Conservation (phyloP, 2,797 vertebrate genomes). For the Oreochromis grahami region DNA sequence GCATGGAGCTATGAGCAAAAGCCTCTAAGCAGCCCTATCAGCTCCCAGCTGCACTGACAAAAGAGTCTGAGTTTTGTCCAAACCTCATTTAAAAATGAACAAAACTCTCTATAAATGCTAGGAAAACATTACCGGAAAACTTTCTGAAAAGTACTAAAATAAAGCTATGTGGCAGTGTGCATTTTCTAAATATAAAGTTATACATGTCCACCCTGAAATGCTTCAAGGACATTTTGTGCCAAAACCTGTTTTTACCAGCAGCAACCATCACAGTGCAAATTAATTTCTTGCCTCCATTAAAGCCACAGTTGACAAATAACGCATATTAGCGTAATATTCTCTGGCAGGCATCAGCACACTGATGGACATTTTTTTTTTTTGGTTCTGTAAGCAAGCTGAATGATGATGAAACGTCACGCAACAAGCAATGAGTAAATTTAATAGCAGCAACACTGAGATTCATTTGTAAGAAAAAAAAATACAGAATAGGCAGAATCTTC, state of each 20-base stretch:
- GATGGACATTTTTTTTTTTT: not conserved
- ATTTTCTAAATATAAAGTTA: not conserved
- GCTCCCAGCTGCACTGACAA: not conserved
- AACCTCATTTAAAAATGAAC: not conserved
- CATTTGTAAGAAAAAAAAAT: not conserved
- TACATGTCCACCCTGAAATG: not conserved
- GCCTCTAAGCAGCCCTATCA: not conserved
- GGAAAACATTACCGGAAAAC: not conserved
- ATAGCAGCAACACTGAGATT: not conserved
- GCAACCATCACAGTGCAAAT: not conserved
- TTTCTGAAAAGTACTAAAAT: not conserved
- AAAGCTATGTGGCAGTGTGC: not conserved
- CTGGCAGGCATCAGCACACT: slow-evolving; percentile 2
- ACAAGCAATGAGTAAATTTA: slow-evolving; percentile 2
- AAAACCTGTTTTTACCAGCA: not conserved
- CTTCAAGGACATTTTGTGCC: not conserved
- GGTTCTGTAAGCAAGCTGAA: not conserved
- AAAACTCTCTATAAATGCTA: not conserved
- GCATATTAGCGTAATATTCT: not conserved
- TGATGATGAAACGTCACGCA: slow-evolving; percentile 43
- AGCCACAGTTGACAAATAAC: not conserved
- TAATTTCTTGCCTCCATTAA: not conserved
- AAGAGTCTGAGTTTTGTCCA: not conserved
- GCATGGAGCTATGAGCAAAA: not conserved
- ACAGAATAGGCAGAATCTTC: not conserved